A percentile compares a stretch with the other conserved stretches of the same genome.
These are phyloP conservation scores for Archocentrus centrarchus DNA, from an alignment of 2,113 vertebrate species.

Conservation along the genomic window DNA sequence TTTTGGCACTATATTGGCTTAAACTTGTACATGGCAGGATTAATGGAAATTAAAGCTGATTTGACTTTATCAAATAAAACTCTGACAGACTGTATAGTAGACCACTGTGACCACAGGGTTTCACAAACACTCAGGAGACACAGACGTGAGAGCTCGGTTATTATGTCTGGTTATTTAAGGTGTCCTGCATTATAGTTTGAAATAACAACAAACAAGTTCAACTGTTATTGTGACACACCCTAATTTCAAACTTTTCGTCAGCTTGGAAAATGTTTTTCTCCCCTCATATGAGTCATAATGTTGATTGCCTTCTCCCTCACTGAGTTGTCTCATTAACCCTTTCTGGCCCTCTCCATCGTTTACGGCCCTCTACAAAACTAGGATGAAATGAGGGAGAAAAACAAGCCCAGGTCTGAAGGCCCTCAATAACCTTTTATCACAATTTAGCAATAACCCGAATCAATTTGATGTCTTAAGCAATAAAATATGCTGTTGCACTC, in stretches of 20 bases:
- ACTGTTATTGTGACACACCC: slow-evolving; percentile 75
- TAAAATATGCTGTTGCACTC: slow-evolving; percentile 99
- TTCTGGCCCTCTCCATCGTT: slow-evolving; percentile 76
- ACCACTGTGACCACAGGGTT: slow-evolving; percentile 59
- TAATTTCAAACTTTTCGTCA: slow-evolving; percentile 77
- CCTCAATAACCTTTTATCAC: slow-evolving; percentile 86
- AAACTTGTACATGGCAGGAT: slow-evolving; percentile 5
- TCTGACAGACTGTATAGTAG: slow-evolving; percentile 12
- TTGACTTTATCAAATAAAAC: slow-evolving; percentile 32
- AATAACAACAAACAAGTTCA: slow-evolving; percentile 72
- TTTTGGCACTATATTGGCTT: slow-evolving; percentile 3
- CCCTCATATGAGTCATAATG: slow-evolving; percentile 78
- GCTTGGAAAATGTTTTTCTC: slow-evolving; percentile 72
- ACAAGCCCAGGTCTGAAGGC: slow-evolving; percentile 80
- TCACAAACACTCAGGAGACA: slow-evolving; percentile 57
- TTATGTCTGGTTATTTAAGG: slow-evolving; percentile 61
- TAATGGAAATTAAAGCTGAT: slow-evolving; percentile 34
- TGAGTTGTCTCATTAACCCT: slow-evolving; percentile 80
- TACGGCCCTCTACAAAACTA: slow-evolving; percentile 72
- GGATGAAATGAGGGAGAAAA: slow-evolving; percentile 78
- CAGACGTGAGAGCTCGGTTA: slow-evolving; percentile 35
- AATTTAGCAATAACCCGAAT: slow-evolving; percentile 92
- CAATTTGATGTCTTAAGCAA: slow-evolving; percentile 99
- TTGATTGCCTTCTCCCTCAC: slow-evolving; percentile 75
- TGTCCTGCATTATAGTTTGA: slow-evolving; percentile 62